Percentiles rank a stretch among this genome's conserved stretches.
These are phyloP conservation scores for Formica selysi DNA, from an alignment of 1,140 invertebrate genomes.

Conservation along the genomic window DNA sequence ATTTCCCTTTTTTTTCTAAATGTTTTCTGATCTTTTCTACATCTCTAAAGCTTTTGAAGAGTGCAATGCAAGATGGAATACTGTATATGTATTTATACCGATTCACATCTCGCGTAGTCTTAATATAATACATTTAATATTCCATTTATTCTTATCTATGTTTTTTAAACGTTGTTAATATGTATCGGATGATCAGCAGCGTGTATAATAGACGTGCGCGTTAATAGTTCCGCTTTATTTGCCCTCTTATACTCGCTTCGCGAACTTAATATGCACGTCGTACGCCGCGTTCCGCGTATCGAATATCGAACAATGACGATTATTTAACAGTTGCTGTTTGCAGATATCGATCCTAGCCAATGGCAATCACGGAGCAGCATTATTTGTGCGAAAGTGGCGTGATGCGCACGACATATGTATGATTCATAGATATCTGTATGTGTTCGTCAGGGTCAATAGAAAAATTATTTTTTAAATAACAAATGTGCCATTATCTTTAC, in stretches of 20 bases:
- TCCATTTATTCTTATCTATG: neutral
- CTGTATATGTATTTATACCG: neutral
- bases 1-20: neutral
- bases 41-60: neutral
- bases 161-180: constrained; percentile 8
- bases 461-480: constrained; percentile 22
- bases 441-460: neutral
- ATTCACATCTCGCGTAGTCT: neutral
- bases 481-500: constrained; percentile 5
- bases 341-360: constrained; percentile 38
- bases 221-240: constrained; percentile 45
- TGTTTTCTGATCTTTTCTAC: neutral
- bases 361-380: neutral
- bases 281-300: constrained; percentile 14
- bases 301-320: constrained; percentile 44
- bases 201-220: neutral
- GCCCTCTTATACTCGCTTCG: constrained; percentile 1
- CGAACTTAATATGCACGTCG: constrained; percentile 25
- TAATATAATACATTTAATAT: neutral
- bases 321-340: constrained; percentile 42
- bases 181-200: neutral
- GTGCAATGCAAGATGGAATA: neutral
- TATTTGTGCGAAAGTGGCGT: constrained; percentile 41
- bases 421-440: constrained; percentile 39
- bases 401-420: constrained; percentile 22